A percentile compares a stretch with the other conserved stretches of the same genome.
These are phyloP conservation scores for Bombus haemorrhoidalis DNA, from an alignment of 1,140 invertebrate genomes.

Conservation along the genomic window DNA sequence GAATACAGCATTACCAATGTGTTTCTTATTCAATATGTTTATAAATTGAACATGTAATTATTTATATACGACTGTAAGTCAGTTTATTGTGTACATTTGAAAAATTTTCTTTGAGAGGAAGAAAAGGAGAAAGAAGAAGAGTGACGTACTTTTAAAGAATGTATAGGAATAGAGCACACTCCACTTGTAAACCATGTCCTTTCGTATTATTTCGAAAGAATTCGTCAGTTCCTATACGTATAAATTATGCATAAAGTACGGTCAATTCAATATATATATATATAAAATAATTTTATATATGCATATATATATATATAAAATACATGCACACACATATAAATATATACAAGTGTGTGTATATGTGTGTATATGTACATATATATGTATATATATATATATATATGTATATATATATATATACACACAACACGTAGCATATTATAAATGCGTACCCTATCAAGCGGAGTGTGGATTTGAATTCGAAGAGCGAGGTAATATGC, in stretches of 20 bases:
- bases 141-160: conserved; percentile 68
- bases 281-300: conserved; percentile 30
- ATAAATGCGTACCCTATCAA: conserved; percentile 47
- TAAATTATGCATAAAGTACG: conserved; percentile 53
- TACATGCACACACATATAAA: not conserved
- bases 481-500: conserved; percentile 31
- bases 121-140: not conserved
- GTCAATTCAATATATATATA: conserved; percentile 54
- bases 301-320: conserved; percentile 1
- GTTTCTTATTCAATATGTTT: conserved; percentile 45
- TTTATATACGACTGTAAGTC: conserved; percentile 59
- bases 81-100: conserved; percentile 61
- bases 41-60: conserved; percentile 57
- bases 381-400: not conserved
- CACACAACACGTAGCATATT: conserved; percentile 17
- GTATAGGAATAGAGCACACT: conserved; percentile 67
- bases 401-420: not conserved
- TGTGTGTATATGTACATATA: conserved; percentile 20
- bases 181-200: conserved; percentile 61
- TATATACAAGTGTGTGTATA: conserved; percentile 13
- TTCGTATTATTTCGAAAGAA: conserved; percentile 60
- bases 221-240: conserved; percentile 62
- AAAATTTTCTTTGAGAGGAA: conserved; percentile 12
- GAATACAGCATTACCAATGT: conserved; percentile 54
- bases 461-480: conserved; percentile 58